These are phyloP conservation scores for Phrynocephalus guinanensis DNA, from an alignment of 2,797 vertebrate genomes.

Conservation along the genomic window DNA sequence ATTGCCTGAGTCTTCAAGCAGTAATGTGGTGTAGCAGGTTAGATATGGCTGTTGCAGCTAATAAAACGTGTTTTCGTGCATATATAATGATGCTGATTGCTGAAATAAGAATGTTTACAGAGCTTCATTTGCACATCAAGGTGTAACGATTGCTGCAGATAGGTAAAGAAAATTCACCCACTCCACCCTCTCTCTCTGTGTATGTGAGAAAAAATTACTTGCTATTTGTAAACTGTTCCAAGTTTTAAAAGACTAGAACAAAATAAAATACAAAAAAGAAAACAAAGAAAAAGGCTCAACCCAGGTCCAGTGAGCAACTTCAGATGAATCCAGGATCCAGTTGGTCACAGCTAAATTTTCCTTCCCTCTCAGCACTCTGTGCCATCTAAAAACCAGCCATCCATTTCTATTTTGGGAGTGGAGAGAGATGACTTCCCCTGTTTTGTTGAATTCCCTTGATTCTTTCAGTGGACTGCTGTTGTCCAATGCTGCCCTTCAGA, in stretches of 20 bases:
- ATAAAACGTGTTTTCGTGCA: neutral
- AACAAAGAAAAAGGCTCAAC: too few species aligned
- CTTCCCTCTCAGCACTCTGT: too few species aligned
- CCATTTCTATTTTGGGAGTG: too few species aligned
- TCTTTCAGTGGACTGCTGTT: too few species aligned
- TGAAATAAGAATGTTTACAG: slow-evolving; percentile 1
- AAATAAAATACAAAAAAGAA: neutral
- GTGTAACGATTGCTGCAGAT: fast-evolving
- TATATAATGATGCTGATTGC: slow-evolving; percentile 23
- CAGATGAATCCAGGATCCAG: too few species aligned
- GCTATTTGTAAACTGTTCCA: slow-evolving; percentile 6
- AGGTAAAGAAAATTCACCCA: neutral
- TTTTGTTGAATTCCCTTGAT: too few species aligned
- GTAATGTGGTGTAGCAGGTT: slow-evolving; percentile 24
- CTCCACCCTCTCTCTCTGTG: neutral
- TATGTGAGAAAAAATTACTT: fast-evolving
- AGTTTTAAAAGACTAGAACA: slow-evolving; percentile 28
- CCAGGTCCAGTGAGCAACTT: too few species aligned
- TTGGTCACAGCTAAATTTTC: too few species aligned
- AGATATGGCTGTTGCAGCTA: slow-evolving; percentile 25
- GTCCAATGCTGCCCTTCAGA: too few species aligned
- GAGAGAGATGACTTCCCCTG: too few species aligned
- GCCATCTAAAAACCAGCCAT: too few species aligned
- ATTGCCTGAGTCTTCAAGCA: slow-evolving; percentile 17
- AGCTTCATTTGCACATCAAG: neutral